Base-by-base conservation (phyloP, 1,140 invertebrate genomes). In the Asbolus verrucosus region DNA sequence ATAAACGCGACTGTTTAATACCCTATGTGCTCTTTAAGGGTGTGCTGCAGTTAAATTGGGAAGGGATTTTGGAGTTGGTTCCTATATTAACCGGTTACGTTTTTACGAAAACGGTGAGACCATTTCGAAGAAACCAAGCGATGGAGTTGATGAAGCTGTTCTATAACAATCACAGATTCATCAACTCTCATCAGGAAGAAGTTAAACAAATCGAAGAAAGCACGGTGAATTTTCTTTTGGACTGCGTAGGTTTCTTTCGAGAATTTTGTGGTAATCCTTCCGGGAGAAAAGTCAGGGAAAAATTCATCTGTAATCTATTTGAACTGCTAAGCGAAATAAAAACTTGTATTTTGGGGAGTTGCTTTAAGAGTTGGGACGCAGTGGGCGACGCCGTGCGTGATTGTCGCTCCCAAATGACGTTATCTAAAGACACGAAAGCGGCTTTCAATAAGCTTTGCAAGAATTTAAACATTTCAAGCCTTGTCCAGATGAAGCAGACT, bases 11-110 rank as follows among this genome's bases (percentile, higher is more conserved):
- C 62, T 90, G 87, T 70, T 75, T 88, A 0, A 80, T 90, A 8
- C 88, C 89, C 0, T 84, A 86, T 14, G 82, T 85, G 21, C 82
- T 91, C 67, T 91, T 91, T 73, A 89, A 88, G 73, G 86, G 83
- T 67, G 80, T 88, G 8, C 72, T 91, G 18, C 85, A 88, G 71
- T 76, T 85, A 0, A 83, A 83, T 50, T 92, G 89, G 90, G 81
- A 84, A 24, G 87, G 86, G 11, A 88, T 83, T 65, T 86, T 87
- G 77, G 77, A 83, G 31, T 77, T 92, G 27, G 79, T 85, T 6
- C 80, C 84, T 2, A 70, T 85, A 31, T 76, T 90, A 65, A 79
- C 87, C 9, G 81, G 86, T 1, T 87, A 85, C 78, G 80, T 87
- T n/a, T 91, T 91, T 71, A 84, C 87, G 59, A 75, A 78, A 2